Evolutionary conservation across 2,888 invertebrate genomes (phyloP).

Genomic region (Acronicta aceris): DNA sequence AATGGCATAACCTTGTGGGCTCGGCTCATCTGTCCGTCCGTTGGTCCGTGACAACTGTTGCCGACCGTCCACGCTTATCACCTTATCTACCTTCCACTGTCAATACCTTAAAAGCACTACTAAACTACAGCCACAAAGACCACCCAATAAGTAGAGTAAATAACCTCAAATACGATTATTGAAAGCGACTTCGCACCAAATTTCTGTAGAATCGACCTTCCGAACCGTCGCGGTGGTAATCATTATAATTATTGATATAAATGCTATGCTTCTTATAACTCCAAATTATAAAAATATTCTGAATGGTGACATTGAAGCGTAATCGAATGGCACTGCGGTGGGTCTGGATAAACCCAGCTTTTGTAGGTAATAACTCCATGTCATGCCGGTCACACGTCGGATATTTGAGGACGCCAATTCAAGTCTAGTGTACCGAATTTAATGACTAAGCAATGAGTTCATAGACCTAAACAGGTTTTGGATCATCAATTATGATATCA

Average conservation of each 20-base stretch:
- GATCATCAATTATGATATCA: neutral
- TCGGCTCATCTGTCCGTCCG: conserved; percentile 56
- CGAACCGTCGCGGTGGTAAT: conserved; percentile 9
- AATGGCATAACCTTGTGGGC: conserved; percentile 56
- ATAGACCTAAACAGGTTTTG: conserved; percentile 5
- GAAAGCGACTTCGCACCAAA: neutral
- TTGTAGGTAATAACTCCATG: conserved; percentile 21
- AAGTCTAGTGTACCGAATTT: conserved; percentile 29
- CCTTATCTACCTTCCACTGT: conserved; percentile 51
- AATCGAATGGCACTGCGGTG: conserved; percentile 34
- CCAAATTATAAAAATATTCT: conserved; percentile 24
- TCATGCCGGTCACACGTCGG: conserved; percentile 27
- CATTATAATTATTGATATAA: conserved; percentile 25
- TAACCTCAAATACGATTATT: too few species aligned
- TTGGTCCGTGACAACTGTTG: conserved; percentile 66
- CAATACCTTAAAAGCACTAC: conserved; percentile 35
- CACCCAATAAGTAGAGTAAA: neutral
- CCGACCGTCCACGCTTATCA: conserved; percentile 57
- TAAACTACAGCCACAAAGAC: conserved; percentile 1
- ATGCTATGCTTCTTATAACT: conserved; percentile 16
- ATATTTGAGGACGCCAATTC: conserved; percentile 27
- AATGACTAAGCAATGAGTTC: conserved; percentile 19
- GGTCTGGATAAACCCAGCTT: conserved; percentile 33
- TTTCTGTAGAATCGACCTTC: conserved; percentile 6
- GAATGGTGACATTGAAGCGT: conserved; percentile 24